Evolutionary conservation across 2,113 vertebrate species (phyloP).

Genomic region (Semicossyphus pulcher): DNA sequence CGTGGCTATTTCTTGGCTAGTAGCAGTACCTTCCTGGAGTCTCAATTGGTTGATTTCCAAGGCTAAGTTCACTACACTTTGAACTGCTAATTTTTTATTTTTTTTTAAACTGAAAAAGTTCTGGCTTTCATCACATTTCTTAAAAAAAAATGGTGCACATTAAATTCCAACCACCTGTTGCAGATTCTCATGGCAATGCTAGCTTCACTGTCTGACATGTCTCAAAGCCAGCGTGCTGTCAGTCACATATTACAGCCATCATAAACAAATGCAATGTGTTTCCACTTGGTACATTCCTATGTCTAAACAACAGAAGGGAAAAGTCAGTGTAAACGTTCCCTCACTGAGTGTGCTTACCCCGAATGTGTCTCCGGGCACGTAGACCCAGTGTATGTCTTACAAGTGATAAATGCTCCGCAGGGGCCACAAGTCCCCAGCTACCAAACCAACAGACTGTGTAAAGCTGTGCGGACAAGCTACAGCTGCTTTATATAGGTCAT

Average conservation of each 20-base stretch:
- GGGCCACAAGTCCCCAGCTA: constrained; percentile 45
- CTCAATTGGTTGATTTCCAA: too few relatives aligned
- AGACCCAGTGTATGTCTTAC: constrained; percentile 35
- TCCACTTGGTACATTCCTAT: background rate
- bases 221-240: constrained; percentile 1
- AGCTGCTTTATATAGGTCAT: constrained; percentile 71
- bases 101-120: background rate
- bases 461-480: constrained; percentile 39
- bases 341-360: constrained; percentile 3
- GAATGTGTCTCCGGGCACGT: constrained; percentile 53
- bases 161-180: too few relatives aligned
- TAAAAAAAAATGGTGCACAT: too few relatives aligned
- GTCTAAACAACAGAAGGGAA: constrained; percentile 15
- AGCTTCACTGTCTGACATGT: background rate
- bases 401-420: constrained; percentile 38
- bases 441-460: constrained; percentile 27
- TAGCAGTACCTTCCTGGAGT: background rate
- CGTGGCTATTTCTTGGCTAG: too few relatives aligned
- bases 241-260: background rate
- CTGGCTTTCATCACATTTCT: too few relatives aligned
- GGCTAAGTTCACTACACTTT: background rate
- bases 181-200: background rate
- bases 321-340: constrained; percentile 32
- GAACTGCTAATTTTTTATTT: background rate
- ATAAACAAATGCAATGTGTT: constrained; percentile 3